Conservation (phyloP, 2,888 invertebrate genomes). For the Pollenia labialis region DNA sequence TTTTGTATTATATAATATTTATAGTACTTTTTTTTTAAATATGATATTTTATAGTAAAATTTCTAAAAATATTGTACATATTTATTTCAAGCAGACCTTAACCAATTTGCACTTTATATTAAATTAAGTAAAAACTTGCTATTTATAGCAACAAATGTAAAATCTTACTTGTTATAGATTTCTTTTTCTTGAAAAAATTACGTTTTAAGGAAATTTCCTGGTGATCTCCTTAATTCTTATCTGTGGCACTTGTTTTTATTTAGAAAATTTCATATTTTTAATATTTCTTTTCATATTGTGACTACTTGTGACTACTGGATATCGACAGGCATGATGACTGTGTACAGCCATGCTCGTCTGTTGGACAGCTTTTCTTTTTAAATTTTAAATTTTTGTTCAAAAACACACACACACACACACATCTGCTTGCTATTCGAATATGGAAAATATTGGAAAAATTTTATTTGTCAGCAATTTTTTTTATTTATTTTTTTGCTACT, state of each 20-base stretch:
- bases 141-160: no score
- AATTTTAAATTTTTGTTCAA: not conserved
- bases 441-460: conserved; percentile 33
- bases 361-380: conserved; percentile 4
- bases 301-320: conserved; percentile 7
- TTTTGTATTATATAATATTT: no score
- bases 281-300: conserved; percentile 36
- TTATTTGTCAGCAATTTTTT: conserved; percentile 47
- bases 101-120: no score
- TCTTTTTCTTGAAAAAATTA: no score
- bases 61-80: no score
- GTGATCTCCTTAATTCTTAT: not conserved
- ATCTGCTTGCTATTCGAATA: conserved; percentile 45
- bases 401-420: conserved; percentile 49
- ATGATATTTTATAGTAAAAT: no score
- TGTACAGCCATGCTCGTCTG: conserved; percentile 24
- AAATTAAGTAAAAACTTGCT: no score
- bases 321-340: conserved; percentile 39
- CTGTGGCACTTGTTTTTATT: not conserved
- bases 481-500: not conserved
- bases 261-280: conserved; percentile 5
- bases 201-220: no score
- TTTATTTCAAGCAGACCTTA: no score
- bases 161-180: no score
- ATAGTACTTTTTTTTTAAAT: no score